Conservation (phyloP, 2,113 vertebrate genomes). For the Limanda limanda region DNA sequence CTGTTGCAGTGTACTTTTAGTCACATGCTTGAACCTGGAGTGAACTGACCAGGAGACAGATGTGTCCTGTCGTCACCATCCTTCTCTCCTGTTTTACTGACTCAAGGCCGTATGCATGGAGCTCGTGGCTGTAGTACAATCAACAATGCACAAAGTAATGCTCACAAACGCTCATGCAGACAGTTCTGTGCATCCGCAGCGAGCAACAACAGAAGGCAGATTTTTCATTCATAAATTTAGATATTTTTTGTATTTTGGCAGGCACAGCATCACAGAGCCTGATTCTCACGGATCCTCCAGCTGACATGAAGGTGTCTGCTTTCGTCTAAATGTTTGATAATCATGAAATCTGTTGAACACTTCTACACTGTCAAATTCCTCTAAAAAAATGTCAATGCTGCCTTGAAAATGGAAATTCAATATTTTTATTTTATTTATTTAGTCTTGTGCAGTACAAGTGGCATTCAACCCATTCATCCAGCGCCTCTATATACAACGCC, state of each 20-base stretch:
- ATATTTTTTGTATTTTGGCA: not conserved
- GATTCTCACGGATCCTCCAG: not conserved
- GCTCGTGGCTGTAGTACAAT: not conserved
- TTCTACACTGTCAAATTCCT: too few species aligned
- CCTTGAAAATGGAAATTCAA: too few species aligned
- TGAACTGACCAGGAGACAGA: conserved; percentile 41
- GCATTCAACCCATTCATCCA: too few species aligned
- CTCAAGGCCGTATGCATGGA: conserved; percentile 31
- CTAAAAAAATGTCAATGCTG: too few species aligned
- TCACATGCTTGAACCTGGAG: conserved; percentile 40
- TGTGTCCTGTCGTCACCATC: conserved; percentile 45
- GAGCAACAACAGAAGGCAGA: conserved; percentile 1
- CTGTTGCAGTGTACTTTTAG: conserved; percentile 60
- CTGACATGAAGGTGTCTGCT: too few species aligned
- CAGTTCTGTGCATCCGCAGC: conserved; percentile 29
- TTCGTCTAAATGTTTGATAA: too few species aligned
- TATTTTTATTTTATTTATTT: too few species aligned
- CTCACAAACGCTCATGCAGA: conserved; percentile 13
- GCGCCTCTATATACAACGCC: too few species aligned
- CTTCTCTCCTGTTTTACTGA: conserved; percentile 10
- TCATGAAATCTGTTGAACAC: too few species aligned
- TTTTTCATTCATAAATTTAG: conserved; percentile 32
- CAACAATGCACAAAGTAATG: not conserved
- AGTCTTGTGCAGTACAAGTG: too few species aligned
- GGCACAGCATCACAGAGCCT: not conserved